A percentile compares a stretch with the other conserved stretches of the same genome.
Evolutionary conservation across 2,888 invertebrate genomes (phyloP).

Genomic region (Agrochola macilenta): DNA sequence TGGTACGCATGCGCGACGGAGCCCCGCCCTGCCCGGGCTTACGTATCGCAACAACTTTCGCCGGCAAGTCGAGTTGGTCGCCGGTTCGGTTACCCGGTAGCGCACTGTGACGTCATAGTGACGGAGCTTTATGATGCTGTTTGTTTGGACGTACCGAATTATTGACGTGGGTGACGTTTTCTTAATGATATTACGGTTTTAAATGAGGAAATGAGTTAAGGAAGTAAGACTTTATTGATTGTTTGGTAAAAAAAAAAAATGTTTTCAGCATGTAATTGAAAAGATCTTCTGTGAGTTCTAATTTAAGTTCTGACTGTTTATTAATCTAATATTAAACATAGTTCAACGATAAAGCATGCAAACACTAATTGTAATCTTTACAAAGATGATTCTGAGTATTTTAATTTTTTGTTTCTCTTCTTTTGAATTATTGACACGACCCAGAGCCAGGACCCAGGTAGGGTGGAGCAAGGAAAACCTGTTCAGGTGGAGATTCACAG

Average conservation of each 20-base stretch:
- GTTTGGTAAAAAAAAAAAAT: no score
- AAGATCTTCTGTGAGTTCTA: no score
- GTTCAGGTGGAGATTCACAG: no score
- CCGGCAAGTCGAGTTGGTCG: conserved; percentile 54
- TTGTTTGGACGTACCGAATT: conserved; percentile 27
- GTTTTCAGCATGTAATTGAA: neutral
- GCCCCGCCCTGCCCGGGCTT: conserved; percentile 87
- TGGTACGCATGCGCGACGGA: conserved; percentile 80
- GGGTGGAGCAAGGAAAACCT: no score
- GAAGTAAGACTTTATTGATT: neutral
- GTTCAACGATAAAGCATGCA: no score
- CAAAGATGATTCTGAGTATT: neutral
- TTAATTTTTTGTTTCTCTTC: no score
- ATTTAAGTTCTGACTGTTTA: no score
- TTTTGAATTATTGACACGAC: no score
- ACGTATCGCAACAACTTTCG: conserved; percentile 54
- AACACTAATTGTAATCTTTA: neutral
- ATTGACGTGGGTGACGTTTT: conserved; percentile 11
- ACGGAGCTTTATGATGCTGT: conserved; percentile 44
- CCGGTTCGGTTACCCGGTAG: conserved; percentile 60
- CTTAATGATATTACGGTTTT: neutral
- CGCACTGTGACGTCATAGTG: conserved; percentile 54
- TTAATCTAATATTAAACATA: no score
- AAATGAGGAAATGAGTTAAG: neutral
- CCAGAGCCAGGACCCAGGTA: no score